A percentile compares a stretch with the other conserved stretches of the same genome.
These are phyloP conservation scores for Trypoxylon attenuatum DNA, from an alignment of 2,888 invertebrate species.

Conservation along the genomic window DNA sequence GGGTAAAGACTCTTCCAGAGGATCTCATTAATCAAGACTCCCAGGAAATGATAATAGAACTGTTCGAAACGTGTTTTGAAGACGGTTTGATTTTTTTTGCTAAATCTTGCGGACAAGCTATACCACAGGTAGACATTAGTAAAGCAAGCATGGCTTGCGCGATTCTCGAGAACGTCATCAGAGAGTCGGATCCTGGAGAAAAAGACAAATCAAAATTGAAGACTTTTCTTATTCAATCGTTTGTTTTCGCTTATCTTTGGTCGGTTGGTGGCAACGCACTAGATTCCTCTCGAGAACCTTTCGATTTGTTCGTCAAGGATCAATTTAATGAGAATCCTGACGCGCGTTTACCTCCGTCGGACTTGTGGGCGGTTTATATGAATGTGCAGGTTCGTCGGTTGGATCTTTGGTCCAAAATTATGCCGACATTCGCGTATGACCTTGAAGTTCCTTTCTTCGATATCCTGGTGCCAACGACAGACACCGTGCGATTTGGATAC, in stretches of 20 bases:
- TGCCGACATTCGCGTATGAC: conserved; percentile 84
- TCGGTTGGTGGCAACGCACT: conserved; percentile 89
- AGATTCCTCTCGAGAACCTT: conserved; percentile 81
- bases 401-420: conserved; percentile 87
- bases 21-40: conserved; percentile 76
- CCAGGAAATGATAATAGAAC: conserved; percentile 72
- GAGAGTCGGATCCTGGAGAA: conserved; percentile 80
- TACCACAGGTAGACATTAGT: conserved; percentile 89
- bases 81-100: conserved; percentile 81
- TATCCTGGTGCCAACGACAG: conserved; percentile 92
- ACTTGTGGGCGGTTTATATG: conserved; percentile 86
- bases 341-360: conserved; percentile 83
- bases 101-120: conserved; percentile 83
- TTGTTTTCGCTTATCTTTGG: conserved; percentile 90
- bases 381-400: conserved; percentile 82
- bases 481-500: conserved; percentile 91
- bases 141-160: conserved; percentile 87
- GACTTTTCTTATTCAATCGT: conserved; percentile 83
- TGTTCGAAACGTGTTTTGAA: conserved; percentile 82
- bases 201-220: conserved; percentile 78
- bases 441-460: conserved; percentile 87
- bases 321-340: conserved; percentile 84
- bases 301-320: conserved; percentile 82
- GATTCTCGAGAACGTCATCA: conserved; percentile 82
- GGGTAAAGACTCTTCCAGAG: conserved; percentile 79